Evolutionary conservation across 2,113 vertebrate genomes (phyloP), one percentile per base, ranked within the genome.

Genomic region (Echinops telfairi): DNA sequence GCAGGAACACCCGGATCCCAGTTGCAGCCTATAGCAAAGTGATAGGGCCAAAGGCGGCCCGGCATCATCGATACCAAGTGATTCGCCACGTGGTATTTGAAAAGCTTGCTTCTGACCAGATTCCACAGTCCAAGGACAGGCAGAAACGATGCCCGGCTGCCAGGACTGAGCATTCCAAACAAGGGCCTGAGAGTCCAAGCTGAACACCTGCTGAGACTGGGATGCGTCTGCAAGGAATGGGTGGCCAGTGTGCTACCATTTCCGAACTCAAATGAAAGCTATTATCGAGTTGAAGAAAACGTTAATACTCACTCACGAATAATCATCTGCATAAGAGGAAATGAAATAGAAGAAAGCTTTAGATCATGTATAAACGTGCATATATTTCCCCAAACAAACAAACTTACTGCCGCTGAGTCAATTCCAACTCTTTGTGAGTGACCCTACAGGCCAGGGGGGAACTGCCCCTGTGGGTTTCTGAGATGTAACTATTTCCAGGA

Each of bases 81-180:
- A 93, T 57, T 36, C 22, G 8, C 57, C 17, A 23, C 36, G 33
- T 4, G 33, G 31, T n/a, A 62, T 86, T 76, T 27, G 76, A 64
- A 89, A 83, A 93, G 19, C 1, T 19, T 86, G 53, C 3, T 15
- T 76, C 36, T 23, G 43, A 9, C 16, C 38, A 75, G 36, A 9
- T 40, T 38, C 53, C 29, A 90, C 22, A 90, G 40, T 31, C 79
- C 90, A 85, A 90, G 47, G 62, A 87, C 9, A 87, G 78, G 62
- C 33, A 62, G 27, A 33, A 87, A 31, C 43, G 29, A 73, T 43
- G 70, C 1, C 0, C 20, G 57, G 75, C 7, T n/a, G 25, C 10
- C 27, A 0, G 19, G 71, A 71, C 19, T 77, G 31, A 38, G 29
- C 29, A 31, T 19, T n/a, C 80, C 14, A 19, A 92, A 62, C 82